Evolutionary conservation across 2,888 invertebrate genomes (phyloP).

Genomic region (Phortica okadai): DNA sequence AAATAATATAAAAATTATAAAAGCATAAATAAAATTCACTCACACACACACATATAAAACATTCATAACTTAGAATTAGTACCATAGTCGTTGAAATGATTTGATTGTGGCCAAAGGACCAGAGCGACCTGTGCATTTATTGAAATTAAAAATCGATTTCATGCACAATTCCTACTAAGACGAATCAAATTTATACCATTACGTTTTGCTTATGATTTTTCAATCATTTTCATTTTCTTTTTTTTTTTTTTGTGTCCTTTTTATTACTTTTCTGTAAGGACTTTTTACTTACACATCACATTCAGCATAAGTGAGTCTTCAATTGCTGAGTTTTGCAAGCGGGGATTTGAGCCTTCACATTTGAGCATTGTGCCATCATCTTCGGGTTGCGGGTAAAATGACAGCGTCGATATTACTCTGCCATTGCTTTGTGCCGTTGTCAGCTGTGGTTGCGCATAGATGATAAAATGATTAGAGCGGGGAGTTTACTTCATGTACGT

Average conservation of each 20-base stretch:
- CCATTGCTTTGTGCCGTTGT: slow-evolving; percentile 83
- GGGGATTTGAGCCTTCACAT: slow-evolving; percentile 91
- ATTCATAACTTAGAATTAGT: slow-evolving; percentile 62
- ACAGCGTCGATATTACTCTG: slow-evolving; percentile 85
- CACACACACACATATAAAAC: slow-evolving; percentile 51
- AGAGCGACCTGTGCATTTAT: slow-evolving; percentile 49
- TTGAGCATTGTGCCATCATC: slow-evolving; percentile 90
- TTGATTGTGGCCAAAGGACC: slow-evolving; percentile 54
- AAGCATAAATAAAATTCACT: slow-evolving; percentile 26
- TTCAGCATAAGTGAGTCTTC: slow-evolving; percentile 90
- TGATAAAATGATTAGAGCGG: slow-evolving; percentile 69
- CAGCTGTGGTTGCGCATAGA: slow-evolving; percentile 76
- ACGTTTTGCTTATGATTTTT: neutral
- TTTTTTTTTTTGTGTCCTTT: neutral
- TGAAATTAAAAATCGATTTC: slow-evolving; percentile 54
- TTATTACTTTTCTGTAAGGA: neutral
- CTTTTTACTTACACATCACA: slow-evolving; percentile 89
- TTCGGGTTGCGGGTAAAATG: slow-evolving; percentile 88
- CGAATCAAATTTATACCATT: slow-evolving; percentile 2
- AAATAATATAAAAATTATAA: slow-evolving; percentile 33
- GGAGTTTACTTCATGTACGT: slow-evolving; percentile 36
- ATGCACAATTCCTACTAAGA: neutral
- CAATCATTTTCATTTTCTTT: neutral
- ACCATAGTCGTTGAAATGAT: slow-evolving; percentile 50
- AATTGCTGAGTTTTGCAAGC: slow-evolving; percentile 84